Evolutionary conservation across 2,113 vertebrate species (phyloP).

Genomic region (Osmerus eperlanus): DNA sequence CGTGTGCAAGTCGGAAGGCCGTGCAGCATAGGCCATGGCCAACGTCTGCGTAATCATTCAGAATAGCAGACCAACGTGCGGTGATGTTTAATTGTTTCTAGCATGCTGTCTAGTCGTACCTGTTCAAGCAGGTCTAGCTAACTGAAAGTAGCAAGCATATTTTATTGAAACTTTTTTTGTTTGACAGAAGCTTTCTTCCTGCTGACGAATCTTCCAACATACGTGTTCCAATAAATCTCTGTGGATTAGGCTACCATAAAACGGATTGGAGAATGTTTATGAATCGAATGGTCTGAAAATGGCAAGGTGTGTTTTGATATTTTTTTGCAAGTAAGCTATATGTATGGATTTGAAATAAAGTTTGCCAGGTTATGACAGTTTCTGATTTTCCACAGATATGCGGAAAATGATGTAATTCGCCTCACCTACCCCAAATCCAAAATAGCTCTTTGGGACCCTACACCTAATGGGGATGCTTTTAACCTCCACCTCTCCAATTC

Average conservation of each 20-base stretch:
- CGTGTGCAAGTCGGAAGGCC: no score
- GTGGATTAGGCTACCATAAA: conserved; percentile 46
- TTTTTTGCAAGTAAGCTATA: no score
- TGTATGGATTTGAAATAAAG: background rate
- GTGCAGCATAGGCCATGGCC: no score
- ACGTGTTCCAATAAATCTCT: conserved; percentile 55
- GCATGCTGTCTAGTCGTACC: no score
- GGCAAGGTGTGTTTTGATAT: conserved; percentile 45
- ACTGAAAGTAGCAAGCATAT: no score
- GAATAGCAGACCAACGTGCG: no score
- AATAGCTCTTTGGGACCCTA: conserved; percentile 83
- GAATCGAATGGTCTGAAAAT: conserved; percentile 47
- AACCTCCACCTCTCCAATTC: conserved; percentile 77
- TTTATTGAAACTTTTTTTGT: background rate
- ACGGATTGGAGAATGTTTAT: conserved; percentile 43
- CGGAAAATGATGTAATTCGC: conserved; percentile 63
- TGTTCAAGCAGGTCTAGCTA: no score
- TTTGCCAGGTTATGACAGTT: background rate
- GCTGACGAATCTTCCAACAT: conserved; percentile 35
- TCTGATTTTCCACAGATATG: conserved; percentile 50
- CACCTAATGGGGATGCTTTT: conserved; percentile 75
- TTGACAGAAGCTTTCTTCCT: background rate
- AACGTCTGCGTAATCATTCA: no score
- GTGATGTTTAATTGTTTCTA: no score
- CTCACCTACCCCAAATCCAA: conserved; percentile 87